phyloP scores from a whole-genome alignment of 2,113 vertebrate genomes.

The Rutilus rutilus region DNA sequence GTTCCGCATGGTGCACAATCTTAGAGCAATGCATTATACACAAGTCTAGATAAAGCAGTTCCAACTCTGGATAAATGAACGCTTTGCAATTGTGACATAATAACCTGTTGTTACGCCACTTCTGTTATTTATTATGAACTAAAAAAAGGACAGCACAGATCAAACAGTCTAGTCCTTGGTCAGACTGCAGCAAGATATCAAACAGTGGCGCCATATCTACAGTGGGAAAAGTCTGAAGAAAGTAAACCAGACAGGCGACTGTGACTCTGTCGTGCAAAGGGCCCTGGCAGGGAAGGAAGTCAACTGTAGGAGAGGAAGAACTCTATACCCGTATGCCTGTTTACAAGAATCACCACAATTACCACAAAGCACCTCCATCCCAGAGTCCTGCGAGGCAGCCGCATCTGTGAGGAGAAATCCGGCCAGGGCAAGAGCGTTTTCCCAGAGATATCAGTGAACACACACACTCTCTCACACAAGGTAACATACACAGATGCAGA shows the following conservation, averaged over 20 bases:
- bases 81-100: neutral
- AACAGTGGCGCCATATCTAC: conserved; percentile 4
- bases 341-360: conserved; percentile 67
- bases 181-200: conserved; percentile 2
- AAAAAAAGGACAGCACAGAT: conserved; percentile 6
- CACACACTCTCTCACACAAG: neutral
- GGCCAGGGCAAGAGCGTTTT: conserved; percentile 64
- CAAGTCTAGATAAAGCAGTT: neutral
- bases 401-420: conserved; percentile 69
- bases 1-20: neutral
- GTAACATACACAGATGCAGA: conserved; percentile 36
- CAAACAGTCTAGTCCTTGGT: conserved; percentile 34
- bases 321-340: conserved; percentile 60
- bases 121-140: neutral
- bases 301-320: conserved; percentile 56
- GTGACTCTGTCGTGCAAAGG: conserved; percentile 21
- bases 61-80: neutral
- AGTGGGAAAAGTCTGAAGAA: conserved; percentile 50
- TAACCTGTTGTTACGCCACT: neutral
- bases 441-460: conserved; percentile 73
- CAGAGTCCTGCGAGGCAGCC: conserved; percentile 64
- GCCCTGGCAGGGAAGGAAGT: conserved; percentile 57
- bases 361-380: conserved; percentile 49
- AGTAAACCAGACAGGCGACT: conserved; percentile 57
- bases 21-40: neutral